Evolutionary conservation across 2,797 vertebrate genomes (phyloP), one percentile per base, ranked within the genome.

Genomic region (Melanotaenia parkinsoni): DNA sequence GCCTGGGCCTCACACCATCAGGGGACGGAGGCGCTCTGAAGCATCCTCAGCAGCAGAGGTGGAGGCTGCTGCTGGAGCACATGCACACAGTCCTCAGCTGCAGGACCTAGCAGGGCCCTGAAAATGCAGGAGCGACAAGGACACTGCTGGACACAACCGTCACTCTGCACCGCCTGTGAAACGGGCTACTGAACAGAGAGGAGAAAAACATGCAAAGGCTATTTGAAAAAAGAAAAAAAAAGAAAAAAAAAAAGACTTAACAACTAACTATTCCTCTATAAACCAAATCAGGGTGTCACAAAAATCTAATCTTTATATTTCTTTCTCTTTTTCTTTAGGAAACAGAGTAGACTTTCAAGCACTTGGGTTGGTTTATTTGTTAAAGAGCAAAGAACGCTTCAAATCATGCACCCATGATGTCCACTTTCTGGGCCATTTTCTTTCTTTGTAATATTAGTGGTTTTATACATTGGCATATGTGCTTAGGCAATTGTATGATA

Each of bases 281-380:
- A 94, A 96, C 92, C 94, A 96, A 95, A 96, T 95, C 95, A 96
- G 94, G 93, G 94, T 95, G 94, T 95, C 95, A 95, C 96, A 90
- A 93, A 95, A 94, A 94, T 94, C 54, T 92, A 96, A 95, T 94
- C 94, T 96, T 86, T 95, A 89, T 93, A 95, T 96, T 95, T 94
- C 88, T 93, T 95, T 92, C 80, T 89, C 80, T 85, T 86, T 89
- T 91, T 90, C 81, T 89, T 92, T 92, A 91, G 91, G 88, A 90
- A 93, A 90, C 81, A 78, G 81, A 88, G 80, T 91, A 91, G 86
- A 92, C 82, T 88, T 91, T 85, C 87, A 91, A 90, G 87, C 89
- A 93, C 87, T 91, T 88, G 66, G 88, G 84, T 92, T 84, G 67
- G 80, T 89, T 90, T 90, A 81, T 91, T 85, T 91, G 89, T 93